Conservation (phyloP, 2,113 vertebrate species). For the Sylvilagus bachmani region DNA sequence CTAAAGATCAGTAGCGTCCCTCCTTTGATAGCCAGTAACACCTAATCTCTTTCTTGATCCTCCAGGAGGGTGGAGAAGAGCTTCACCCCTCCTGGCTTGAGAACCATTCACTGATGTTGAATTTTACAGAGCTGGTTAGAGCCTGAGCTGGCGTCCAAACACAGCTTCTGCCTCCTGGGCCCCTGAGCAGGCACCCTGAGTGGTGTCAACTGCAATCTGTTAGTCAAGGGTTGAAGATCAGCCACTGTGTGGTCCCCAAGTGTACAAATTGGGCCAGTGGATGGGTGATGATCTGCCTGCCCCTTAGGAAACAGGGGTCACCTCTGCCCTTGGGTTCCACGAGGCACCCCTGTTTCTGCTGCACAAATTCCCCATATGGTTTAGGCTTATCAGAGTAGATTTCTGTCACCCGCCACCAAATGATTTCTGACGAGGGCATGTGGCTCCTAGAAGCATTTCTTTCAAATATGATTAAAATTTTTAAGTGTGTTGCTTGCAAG, state of each 20-base stretch:
- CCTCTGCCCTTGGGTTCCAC: background rate
- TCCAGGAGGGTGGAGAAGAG: background rate
- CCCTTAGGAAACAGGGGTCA: background rate
- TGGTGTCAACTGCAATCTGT: no score
- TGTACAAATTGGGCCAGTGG: background rate
- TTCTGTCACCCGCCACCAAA: slow-evolving; percentile 49
- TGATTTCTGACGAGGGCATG: slow-evolving; percentile 53
- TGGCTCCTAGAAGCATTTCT: slow-evolving; percentile 5
- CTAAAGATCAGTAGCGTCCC: background rate
- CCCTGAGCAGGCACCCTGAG: background rate
- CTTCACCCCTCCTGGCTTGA: background rate
- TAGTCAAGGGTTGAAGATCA: background rate
- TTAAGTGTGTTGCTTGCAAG: slow-evolving; percentile 23
- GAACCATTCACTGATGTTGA: background rate
- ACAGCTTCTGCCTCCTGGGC: background rate
- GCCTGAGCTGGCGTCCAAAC: background rate
- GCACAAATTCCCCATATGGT: background rate
- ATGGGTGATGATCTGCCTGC: background rate
- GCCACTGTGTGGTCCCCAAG: background rate
- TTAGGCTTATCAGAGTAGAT: background rate
- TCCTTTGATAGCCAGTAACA: background rate
- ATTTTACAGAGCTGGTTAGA: background rate
- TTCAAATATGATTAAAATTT: slow-evolving; percentile 70
- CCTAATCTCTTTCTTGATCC: background rate
- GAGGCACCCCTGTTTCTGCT: background rate